A percentile compares a stretch with the other conserved stretches of the same genome.
Evolutionary conservation across 2,888 invertebrate genomes (phyloP).

Genomic region (Ernsta delagoae): DNA sequence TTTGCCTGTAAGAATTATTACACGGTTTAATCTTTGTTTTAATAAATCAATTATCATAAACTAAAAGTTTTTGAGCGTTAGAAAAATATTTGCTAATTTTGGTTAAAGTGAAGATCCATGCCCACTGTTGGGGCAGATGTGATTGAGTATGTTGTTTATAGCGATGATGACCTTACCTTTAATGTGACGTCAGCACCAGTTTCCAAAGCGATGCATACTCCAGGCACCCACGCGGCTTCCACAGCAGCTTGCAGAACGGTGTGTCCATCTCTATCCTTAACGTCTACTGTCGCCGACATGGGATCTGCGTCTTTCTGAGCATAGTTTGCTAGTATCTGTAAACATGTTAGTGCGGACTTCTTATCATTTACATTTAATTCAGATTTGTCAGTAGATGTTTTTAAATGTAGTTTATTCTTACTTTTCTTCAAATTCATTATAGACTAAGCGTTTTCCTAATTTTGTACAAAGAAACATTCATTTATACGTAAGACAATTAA

Average conservation of each 20-base stretch:
- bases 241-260: constrained; percentile 81
- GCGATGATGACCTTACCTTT: constrained; percentile 53
- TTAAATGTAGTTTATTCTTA: too few relatives aligned
- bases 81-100: too few relatives aligned
- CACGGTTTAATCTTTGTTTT: not conserved
- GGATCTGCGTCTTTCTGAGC: constrained; percentile 66
- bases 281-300: constrained; percentile 69
- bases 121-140: too few relatives aligned
- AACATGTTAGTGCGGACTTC: not conserved
- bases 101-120: too few relatives aligned
- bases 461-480: too few relatives aligned
- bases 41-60: too few relatives aligned
- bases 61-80: not conserved
- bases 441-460: too few relatives aligned
- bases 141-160: too few relatives aligned
- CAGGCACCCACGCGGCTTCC: constrained; percentile 78
- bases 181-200: constrained; percentile 80
- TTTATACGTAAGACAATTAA: too few relatives aligned
- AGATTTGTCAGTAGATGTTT: too few relatives aligned
- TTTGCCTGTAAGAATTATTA: constrained; percentile 61
- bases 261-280: constrained; percentile 74
- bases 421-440: too few relatives aligned
- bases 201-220: constrained; percentile 80
- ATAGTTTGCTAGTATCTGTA: constrained; percentile 69
- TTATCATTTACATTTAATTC: not conserved